A percentile compares a stretch with the other conserved stretches of the same genome.
phyloP scores from a whole-genome alignment of 1,140 invertebrate species.

The Steinernema khuongi region DNA sequence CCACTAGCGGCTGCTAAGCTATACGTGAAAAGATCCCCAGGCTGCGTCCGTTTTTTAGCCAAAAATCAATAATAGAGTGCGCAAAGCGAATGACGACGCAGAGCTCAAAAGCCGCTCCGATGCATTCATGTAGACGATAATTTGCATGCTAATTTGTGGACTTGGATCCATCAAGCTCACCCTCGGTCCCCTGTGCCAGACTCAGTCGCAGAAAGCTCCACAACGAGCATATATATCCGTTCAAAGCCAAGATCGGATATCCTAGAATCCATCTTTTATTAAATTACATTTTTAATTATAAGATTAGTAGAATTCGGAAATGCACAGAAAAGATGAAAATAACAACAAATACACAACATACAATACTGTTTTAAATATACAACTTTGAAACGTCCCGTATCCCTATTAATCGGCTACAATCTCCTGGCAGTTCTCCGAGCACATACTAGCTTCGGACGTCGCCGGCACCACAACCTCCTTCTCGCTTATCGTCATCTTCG shows the following conservation, averaged over 20 bases:
- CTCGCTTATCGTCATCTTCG: no score
- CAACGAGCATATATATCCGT: no score
- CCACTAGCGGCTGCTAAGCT: neutral
- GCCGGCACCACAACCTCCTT: neutral
- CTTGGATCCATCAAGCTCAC: neutral
- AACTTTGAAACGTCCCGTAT: neutral
- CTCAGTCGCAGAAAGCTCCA: neutral
- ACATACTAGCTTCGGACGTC: neutral
- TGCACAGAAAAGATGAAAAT: neutral
- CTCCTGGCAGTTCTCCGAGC: neutral
- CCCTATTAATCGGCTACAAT: conserved; percentile 11
- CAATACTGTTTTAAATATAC: neutral
- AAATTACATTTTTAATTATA: no score
- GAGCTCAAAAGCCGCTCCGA: conserved; percentile 11
- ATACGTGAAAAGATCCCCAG: neutral
- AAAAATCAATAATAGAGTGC: conserved; percentile 7
- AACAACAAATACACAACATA: neutral
- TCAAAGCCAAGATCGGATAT: no score
- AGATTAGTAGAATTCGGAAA: no score
- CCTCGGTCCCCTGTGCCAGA: neutral
- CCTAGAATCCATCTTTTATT: neutral
- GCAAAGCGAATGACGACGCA: neutral
- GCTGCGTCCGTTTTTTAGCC: conserved; percentile 1
- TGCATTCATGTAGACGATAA: neutral
- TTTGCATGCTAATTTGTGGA: neutral